Conservation (phyloP, 2,888 invertebrate genomes). For the Clostera curtula region DNA sequence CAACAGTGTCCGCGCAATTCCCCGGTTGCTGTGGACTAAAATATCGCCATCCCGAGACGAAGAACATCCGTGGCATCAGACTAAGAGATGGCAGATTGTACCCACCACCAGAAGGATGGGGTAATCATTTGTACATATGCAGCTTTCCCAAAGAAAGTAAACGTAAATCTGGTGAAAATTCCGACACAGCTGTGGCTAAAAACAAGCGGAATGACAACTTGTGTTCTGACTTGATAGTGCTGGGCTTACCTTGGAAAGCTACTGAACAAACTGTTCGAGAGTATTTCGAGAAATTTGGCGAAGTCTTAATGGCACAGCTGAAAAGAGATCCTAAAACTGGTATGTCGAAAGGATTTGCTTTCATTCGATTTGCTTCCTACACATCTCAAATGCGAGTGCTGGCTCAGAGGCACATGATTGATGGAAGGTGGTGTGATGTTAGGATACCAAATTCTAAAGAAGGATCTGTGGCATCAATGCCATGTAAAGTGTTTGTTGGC, state of each 20-base stretch:
- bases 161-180: constrained; percentile 93
- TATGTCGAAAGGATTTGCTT: constrained; percentile 98
- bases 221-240: constrained; percentile 98
- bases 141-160: constrained; percentile 95
- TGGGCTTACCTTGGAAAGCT: constrained; percentile 98
- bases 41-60: constrained; percentile 95
- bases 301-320: constrained; percentile 97
- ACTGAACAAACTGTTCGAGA: constrained; percentile 96
- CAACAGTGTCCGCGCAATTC: constrained; percentile 96
- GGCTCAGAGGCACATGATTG: constrained; percentile 96
- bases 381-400: constrained; percentile 96
- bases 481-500: constrained; percentile 90
- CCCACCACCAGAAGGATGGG: constrained; percentile 94
- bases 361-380: constrained; percentile 95
- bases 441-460: constrained; percentile 97
- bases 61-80: constrained; percentile 91
- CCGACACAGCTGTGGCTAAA: constrained; percentile 89
- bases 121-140: constrained; percentile 82
- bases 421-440: constrained; percentile 98
- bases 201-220: constrained; percentile 95
- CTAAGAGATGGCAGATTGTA: constrained; percentile 93
- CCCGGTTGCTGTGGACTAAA: constrained; percentile 97
- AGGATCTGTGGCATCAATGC: constrained; percentile 81
- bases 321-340: constrained; percentile 94
- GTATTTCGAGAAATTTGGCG: constrained; percentile 98